Base-by-base conservation (phyloP, 2,888 invertebrate genomes). In the Selenia dentaria region DNA sequence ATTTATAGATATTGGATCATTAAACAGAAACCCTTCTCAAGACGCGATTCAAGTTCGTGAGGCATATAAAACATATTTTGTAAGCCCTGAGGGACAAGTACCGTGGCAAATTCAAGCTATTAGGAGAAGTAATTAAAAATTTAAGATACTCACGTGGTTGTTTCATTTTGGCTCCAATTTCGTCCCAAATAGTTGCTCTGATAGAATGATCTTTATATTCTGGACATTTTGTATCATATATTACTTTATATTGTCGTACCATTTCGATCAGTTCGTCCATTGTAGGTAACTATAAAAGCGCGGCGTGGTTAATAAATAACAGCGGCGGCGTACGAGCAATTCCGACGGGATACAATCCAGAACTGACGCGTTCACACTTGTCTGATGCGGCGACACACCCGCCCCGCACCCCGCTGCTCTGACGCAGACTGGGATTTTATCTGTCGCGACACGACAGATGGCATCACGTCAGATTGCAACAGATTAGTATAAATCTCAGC, bases 31-130 rank as follows among this genome's bases (percentile, higher is more conserved):
- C 42, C 46, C 53, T 9, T 5, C 41, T 0, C 50, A 49, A 47
- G 50, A 54, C 39, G 54, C 54, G 13, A 31, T 43, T 26, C 35
- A 56, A 29, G 51, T 57, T 35, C 36, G 49, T 24, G 49, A 54
- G 27, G 39, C 41, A 42, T 57, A 36, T 57, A 54, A 48, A 32
- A 38, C 31, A 2, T 48, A 42, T 39, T 52, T 45, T 48, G 14
- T 52, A 18, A 48, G 48, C 42, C 4, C 24, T 38, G 48, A 48
- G 31, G 48, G 52, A 18, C 45, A 48, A 52, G 52, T 42, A 26
- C 52, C 57, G 29, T 53, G 52, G 52, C 49, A 52, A 58, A 54
- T 54, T 2, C 33, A 50, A 51, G 24, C 43, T 51, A 48, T 52
- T 41, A 29, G 34, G 31, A 33, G 26, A 37, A 29, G 18, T 12